Base-by-base conservation (phyloP, 2,888 invertebrate genomes). In the Drosophila lacicola region DNA sequence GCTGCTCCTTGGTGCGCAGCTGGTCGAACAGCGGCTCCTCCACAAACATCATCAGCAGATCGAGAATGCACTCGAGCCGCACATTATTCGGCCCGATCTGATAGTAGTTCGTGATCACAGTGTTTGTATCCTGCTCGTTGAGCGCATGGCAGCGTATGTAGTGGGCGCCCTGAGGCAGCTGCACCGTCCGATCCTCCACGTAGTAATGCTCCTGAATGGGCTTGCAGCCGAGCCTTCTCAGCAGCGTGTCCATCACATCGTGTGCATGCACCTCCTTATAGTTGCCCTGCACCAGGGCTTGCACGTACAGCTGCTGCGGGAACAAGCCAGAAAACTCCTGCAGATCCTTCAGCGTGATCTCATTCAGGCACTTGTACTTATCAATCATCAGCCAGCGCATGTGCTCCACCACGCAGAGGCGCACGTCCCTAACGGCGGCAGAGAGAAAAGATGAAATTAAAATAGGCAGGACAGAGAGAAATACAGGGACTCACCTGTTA, bases 21-120 rank as follows among this genome's bases (percentile, higher is more conserved):
- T 94, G 94, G 92, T 98, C 96, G 92, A 98, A 98, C 47, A 97
- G 93, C 0, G 98, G 98, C 92, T 98, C 98, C 90, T 97, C 96
- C 94, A 98, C 96, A 63, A 97, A 93, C 93, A 97, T 96, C 94
- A 96, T 95, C 37, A 98, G 92, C 39, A 97, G 92, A 91, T 98
- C 96, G 2, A 97, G 93, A 0, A 96, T 94, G 66, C 95, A 95
- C 49, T 94, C 94, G 65, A 94, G 94, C 19, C 93, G 93, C 2
- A 96, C 91, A 0, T 94, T 94, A 47, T 94, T 94, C 1, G 94
- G 93, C 3, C 95, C 96, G 19, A 95, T 94, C 91, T 98, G 98
- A 93, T 97, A 98, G 92, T 97, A 97, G 93, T 97, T 97, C 11
- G 95, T 95, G 37, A 97, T 94, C 60, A 96, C 94, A 13, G 97